Base-by-base conservation (phyloP, 2,888 invertebrate genomes). In the Xylota sylvarum region DNA sequence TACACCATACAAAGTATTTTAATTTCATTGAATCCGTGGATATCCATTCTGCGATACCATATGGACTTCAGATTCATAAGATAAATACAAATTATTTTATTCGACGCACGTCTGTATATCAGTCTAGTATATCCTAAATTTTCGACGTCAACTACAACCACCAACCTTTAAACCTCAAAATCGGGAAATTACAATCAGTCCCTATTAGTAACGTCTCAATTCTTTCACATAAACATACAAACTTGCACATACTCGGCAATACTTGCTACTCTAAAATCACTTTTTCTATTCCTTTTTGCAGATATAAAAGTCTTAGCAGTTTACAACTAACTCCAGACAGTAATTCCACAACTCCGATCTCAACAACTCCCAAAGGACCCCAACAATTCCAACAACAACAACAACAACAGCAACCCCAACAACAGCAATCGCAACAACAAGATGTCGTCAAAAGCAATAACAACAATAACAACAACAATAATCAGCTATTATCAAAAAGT, bases 261-360 rank as follows among this genome's bases (percentile, higher is more conserved):
- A 37, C 37, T 37, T 37, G 12, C 12, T 37, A 3, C 14, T 17
- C n/a, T 43, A 35, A 37, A n/a, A 7, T 5, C 10, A 14, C 10
- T 60, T 48, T 19, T 17, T 4, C 2, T 9, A 58, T 19, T 37
- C 9, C 14, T 86, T 58, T 0, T 23, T 23, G 3, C 83, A 93
- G 93, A 89, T 93, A 93, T 88, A 93, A 93, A 90, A 93, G 93
- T 87, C 90, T 92, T 52, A 93, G 93, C 90, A 93, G 92, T 89
- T 89, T 93, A 84, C 93, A 93, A 88, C 89, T 93, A 78, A 92
- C 92, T 81, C 92, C 93, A 80, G 93, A 93, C 72, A 92, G 91
- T 77, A 89, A 90, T 87, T 90, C 91, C 85, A 90, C 90, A 89
- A 91, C 92, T 88, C 92, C 92, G 90, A 92, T 92, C 91, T 92